Conservation (phyloP, 35 echinoderm and acorn worm species). For the Heliocidaris erythrogramma region DNA sequence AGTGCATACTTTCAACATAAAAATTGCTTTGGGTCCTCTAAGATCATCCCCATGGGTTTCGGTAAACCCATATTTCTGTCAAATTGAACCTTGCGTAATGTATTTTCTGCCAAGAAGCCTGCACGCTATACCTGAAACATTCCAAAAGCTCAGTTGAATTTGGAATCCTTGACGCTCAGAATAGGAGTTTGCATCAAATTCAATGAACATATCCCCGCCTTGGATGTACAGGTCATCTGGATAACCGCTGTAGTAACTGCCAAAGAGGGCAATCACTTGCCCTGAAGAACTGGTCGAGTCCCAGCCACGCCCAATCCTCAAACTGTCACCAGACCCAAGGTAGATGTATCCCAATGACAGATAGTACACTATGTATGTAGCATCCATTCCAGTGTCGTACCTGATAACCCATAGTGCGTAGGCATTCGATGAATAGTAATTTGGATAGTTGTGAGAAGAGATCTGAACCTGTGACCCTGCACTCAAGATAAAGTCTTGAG, state of each 20-base stretch:
- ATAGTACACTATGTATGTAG: neutral
- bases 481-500: no score
- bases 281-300: neutral
- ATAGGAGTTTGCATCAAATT: neutral
- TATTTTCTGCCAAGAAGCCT: no score
- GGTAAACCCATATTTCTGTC: no score
- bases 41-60: no score
- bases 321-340: neutral
- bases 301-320: neutral
- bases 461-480: neutral
- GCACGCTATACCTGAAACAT: neutral
- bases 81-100: no score
- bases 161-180: neutral
- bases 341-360: neutral
- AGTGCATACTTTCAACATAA: no score
- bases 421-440: neutral
- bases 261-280: neutral
- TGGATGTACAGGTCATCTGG: neutral
- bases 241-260: neutral
- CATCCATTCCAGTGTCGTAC: neutral
- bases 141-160: neutral
- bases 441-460: neutral
- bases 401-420: neutral
- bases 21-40: no score
- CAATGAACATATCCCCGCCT: neutral